Conservation (phyloP, 2,797 vertebrate genomes). For the Australoheros facetus region DNA sequence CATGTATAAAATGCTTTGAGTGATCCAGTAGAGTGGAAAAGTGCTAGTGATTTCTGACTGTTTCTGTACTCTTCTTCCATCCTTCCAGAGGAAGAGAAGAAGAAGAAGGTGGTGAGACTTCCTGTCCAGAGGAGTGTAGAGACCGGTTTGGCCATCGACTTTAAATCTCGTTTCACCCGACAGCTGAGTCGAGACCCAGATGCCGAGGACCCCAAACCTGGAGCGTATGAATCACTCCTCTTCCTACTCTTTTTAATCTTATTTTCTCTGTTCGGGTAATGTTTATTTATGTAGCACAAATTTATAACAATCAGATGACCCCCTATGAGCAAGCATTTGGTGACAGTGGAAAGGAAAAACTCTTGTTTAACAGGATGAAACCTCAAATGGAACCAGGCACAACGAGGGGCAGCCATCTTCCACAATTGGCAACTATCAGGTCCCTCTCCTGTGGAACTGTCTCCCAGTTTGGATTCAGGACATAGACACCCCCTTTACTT, state of each 20-base stretch:
- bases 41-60: not conserved
- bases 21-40: too few species aligned
- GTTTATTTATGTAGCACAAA: not conserved
- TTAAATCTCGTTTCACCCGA: conserved; percentile 93
- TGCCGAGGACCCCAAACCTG: conserved; percentile 88
- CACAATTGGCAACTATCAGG: too few species aligned
- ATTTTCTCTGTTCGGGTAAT: not conserved
- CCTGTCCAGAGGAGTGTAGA: conserved; percentile 96
- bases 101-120: conserved; percentile 89
- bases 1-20: too few species aligned
- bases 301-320: not conserved
- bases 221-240: conserved; percentile 85
- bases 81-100: conserved; percentile 91
- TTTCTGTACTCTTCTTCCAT: not conserved
- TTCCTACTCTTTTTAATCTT: not conserved
- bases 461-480: too few species aligned
- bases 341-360: not conserved
- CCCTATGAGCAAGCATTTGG: not conserved
- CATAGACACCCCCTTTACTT: too few species aligned
- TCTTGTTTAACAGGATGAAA: not conserved
- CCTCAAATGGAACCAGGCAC: not conserved
- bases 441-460: too few species aligned
- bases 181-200: conserved; percentile 91
- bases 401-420: not conserved
- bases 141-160: conserved; percentile 91